Conservation (phyloP, 1,140 invertebrate genomes). For the Drosophila kohkoa region DNA sequence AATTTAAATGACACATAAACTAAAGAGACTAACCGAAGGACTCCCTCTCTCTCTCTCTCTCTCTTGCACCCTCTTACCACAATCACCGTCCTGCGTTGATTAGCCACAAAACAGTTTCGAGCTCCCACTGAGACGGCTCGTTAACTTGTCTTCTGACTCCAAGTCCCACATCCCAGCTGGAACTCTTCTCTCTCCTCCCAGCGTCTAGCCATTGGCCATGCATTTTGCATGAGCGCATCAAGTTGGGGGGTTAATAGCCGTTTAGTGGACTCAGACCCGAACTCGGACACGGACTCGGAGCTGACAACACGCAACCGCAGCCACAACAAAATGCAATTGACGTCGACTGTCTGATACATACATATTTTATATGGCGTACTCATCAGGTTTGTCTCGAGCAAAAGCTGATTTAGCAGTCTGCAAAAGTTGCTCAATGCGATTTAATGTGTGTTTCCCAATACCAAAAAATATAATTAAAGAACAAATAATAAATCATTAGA, state of each 20-base stretch:
- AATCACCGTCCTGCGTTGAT: constrained; percentile 62
- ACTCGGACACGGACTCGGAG: constrained; percentile 6
- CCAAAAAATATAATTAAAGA: background rate
- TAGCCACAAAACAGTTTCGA: constrained; percentile 75
- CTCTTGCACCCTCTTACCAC: constrained; percentile 4
- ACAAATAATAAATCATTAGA: background rate
- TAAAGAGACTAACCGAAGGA: constrained; percentile 21
- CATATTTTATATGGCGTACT: constrained; percentile 38
- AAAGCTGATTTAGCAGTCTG: constrained; percentile 15
- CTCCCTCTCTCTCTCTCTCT: constrained; percentile 20
- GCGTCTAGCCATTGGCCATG: constrained; percentile 69
- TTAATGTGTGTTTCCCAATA: background rate
- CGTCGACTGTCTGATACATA: constrained; percentile 27
- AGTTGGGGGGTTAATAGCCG: constrained; percentile 67
- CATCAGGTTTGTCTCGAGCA: constrained; percentile 9
- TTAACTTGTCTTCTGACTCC: constrained; percentile 55
- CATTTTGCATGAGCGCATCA: constrained; percentile 73
- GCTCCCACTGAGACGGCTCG: constrained; percentile 71
- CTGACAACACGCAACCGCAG: constrained; percentile 52
- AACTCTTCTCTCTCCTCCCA: constrained; percentile 18
- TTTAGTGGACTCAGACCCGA: constrained; percentile 64
- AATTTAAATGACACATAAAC: constrained; percentile 75
- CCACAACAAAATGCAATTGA: constrained; percentile 50
- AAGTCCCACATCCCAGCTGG: constrained; percentile 10
- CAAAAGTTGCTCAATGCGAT: background rate